Percentiles rank a stretch among this genome's conserved stretches.
These are phyloP conservation scores for Scaptomyza hsui DNA, from an alignment of 1,140 invertebrate species.

Conservation along the genomic window DNA sequence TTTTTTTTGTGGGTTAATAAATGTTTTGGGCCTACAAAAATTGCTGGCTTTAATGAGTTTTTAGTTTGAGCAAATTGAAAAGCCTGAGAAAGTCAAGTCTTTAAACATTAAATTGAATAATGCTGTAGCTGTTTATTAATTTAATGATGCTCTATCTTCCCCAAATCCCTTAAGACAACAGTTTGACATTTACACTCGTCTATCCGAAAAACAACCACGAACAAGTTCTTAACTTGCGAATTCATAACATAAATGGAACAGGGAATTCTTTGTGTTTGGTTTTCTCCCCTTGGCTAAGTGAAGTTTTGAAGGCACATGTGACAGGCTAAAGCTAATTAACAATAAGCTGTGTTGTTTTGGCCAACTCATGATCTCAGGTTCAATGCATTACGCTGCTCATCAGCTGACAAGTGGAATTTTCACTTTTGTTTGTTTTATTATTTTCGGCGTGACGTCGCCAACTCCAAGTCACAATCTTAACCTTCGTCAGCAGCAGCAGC, in stretches of 20 bases:
- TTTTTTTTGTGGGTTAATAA: conserved; percentile 1
- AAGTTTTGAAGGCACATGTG: conserved; percentile 11
- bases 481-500: conserved; percentile 58
- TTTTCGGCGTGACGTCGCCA: conserved; percentile 34
- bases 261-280: background rate
- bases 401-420: conserved; percentile 73
- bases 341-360: conserved; percentile 60
- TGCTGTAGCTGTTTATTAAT: background rate
- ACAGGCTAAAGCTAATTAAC: conserved; percentile 66
- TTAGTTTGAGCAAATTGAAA: background rate
- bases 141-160: background rate
- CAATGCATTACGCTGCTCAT: conserved; percentile 60
- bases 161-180: background rate
- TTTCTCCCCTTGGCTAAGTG: background rate
- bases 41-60: background rate
- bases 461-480: conserved; percentile 51
- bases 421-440: conserved; percentile 38
- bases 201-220: background rate
- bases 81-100: background rate
- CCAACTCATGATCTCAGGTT: conserved; percentile 67
- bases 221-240: background rate
- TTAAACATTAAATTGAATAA: background rate
- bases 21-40: conserved; percentile 12
- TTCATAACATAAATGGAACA: conserved; percentile 11
- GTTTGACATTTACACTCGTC: conserved; percentile 7